Evolutionary conservation across 1,140 invertebrate genomes (phyloP), one percentile per base, ranked within the genome.

Genomic region (Bombus soroeensis): DNA sequence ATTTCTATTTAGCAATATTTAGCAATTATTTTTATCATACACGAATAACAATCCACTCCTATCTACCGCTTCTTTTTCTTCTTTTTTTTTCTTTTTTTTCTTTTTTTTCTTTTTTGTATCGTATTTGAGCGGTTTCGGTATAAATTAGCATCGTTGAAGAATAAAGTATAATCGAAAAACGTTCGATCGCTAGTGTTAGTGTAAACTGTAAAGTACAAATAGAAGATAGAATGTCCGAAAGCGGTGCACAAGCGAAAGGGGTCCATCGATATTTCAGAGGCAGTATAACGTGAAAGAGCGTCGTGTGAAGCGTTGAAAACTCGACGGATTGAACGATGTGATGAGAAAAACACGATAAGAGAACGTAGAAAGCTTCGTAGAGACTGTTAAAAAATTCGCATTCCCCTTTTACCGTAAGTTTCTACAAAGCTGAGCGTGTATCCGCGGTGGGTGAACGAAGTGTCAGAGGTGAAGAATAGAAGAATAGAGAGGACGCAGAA

Each of bases 151-250:
- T 75, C 8, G 53, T 57, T 59, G 15, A 39, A n/a, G 13, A 39
- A 76, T 10, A 34, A 57, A 57, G 37, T n/a, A 76, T 6, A 18
- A 76, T 32, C 25, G 9, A 22, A 41, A 9, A n/a, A 64, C 18
- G 39, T 47, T 75, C 53, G 25, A 64, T 75, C 62, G 25, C 3
- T 47, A 66, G n/a, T 4, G 18, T n/a, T 47, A 82, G 18, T 22
- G 28, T 37, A 62, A 57, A 81, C 57, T 15, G 25, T 53, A 82
- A 82, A 82, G 81, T 82, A 75, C 81, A 82, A 82, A 82, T 41
- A 82, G 70, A 41, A 18, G 9, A 8, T 82, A 82, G 71, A 53
- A 15, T n/a, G 25, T 22, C 62, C 13, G n/a, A 32, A 72, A 73
- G 15, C 74, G n/a, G 47, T 5, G 43, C 5, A 28, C 39, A 53